Evolutionary conservation across 2,888 invertebrate species (phyloP).

Genomic region (Microchrysa polita): DNA sequence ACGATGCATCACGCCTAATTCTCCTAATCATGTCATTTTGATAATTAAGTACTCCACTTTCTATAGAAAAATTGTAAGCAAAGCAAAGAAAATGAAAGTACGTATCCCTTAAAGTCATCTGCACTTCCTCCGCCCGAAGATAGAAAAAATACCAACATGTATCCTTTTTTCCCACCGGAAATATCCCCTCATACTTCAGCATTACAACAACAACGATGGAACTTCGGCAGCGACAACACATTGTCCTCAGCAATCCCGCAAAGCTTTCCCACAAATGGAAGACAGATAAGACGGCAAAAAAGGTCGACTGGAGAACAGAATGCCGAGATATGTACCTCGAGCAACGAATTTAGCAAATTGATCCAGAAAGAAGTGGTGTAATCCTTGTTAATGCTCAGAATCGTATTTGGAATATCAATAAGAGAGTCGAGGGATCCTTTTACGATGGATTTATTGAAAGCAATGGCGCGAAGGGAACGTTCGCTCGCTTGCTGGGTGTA

Average conservation of each 20-base stretch:
- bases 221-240: too few relatives aligned
- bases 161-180: constrained; percentile 18
- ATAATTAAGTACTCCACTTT: too few relatives aligned
- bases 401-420: constrained; percentile 50
- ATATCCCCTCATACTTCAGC: not conserved
- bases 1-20: too few relatives aligned
- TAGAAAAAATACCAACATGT: constrained; percentile 37
- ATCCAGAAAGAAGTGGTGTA: constrained; percentile 51
- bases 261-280: constrained; percentile 30
- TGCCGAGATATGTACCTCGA: constrained; percentile 20
- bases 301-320: not conserved
- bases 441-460: constrained; percentile 49
- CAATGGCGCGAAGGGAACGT: constrained; percentile 43
- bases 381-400: constrained; percentile 50
- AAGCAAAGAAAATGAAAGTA: too few relatives aligned
- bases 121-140: too few relatives aligned
- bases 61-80: too few relatives aligned
- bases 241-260: not conserved
- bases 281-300: constrained; percentile 1
- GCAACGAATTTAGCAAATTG: constrained; percentile 51
- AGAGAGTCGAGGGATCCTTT: constrained; percentile 36
- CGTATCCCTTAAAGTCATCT: constrained; percentile 36
- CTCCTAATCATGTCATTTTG: too few relatives aligned
- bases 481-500: too few relatives aligned
- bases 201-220: too few relatives aligned